Base-by-base conservation (phyloP, 2,797 vertebrate genomes). In the Phrynocephalus forsythii region DNA sequence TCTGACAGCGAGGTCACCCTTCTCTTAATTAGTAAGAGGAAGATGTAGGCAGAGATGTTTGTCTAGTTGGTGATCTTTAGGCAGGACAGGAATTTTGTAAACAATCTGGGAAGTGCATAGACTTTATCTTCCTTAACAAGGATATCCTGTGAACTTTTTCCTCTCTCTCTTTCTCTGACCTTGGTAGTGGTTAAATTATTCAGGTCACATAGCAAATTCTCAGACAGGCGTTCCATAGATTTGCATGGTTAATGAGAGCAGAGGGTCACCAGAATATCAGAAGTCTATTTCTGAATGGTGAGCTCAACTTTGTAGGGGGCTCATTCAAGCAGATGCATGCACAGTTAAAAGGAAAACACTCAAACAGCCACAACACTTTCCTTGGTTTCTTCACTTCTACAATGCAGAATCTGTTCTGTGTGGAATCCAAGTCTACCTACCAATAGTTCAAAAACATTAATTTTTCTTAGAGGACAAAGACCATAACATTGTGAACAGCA, bases 111-210 rank as follows among this genome's bases (percentile, higher is more conserved):
- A 90, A 84, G 69, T 67, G 44, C 67, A 89, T 16, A 67, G 44
- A 44, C 28, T 79, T 73, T 56, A 88, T 87, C 86, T 90, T 88
- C 71, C 88, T 87, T 79, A 91, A 92, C 72, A 7, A 44, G 7
- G 1, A 7, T 89, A 83, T 92, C 50, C 77, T 85, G 44, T 5
- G n/a, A 85, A 66, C 28, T 56, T 89, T 91, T 85, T 3, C 0
- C 60, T 15, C 60, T 18, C 30, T 83, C 30, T 84, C 28, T 63
- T 3, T 0, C 87, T 15, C 72, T 67, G 7, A 18, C 13, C 3
- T 68, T 28, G 24, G 56, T 50, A 13, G 24, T 84, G 69, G 82
- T 26, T 72, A 88, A 73, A 79, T 84, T 79, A 56, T 73, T 15
- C 44, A 22, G 9, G 69, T 24, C 63, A 56, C 68, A 67, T 52